Conservation (phyloP, 2,113 vertebrate genomes). For the Hoplias malabaricus region DNA sequence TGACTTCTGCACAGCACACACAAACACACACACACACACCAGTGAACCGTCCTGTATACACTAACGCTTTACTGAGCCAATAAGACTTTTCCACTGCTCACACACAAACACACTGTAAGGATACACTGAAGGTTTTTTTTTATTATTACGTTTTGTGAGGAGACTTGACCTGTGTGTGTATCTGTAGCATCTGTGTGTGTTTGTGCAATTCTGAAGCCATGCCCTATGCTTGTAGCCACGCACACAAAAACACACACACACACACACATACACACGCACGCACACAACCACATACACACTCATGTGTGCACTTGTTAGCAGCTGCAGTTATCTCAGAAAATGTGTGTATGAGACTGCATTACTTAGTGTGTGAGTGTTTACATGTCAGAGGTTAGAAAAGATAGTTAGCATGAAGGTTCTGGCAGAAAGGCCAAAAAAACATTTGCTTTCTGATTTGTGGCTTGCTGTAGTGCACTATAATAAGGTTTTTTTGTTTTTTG, state of each 20-base stretch:
- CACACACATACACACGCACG: not conserved
- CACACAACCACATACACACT: not conserved
- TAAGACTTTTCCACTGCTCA: constrained; percentile 34
- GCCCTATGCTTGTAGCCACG: constrained; percentile 30
- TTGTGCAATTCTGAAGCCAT: constrained; percentile 50
- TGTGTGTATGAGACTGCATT: constrained; percentile 26
- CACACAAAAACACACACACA: constrained; percentile 39
- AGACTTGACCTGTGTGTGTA: constrained; percentile 23
- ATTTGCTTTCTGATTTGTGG: constrained; percentile 28
- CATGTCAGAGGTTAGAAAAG: constrained; percentile 31
- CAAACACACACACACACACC: not conserved
- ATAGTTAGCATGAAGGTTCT: constrained; percentile 58
- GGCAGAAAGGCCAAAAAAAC: constrained; percentile 56
- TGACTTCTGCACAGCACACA: no score
- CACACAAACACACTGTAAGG: constrained; percentile 28
- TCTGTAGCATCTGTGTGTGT: constrained; percentile 37
- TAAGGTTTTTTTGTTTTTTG: no score
- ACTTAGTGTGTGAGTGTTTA: constrained; percentile 29
- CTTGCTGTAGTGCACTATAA: constrained; percentile 39
- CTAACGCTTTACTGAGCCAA: constrained; percentile 42
- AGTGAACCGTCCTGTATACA: constrained; percentile 21
- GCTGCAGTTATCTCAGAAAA: constrained; percentile 53
- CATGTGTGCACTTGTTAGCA: constrained; percentile 34
- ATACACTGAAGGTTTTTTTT: constrained; percentile 19
- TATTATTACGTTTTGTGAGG: constrained; percentile 19